Base-by-base conservation (phyloP, 23 tunicate genomes). In the Halocynthia roretzi region DNA sequence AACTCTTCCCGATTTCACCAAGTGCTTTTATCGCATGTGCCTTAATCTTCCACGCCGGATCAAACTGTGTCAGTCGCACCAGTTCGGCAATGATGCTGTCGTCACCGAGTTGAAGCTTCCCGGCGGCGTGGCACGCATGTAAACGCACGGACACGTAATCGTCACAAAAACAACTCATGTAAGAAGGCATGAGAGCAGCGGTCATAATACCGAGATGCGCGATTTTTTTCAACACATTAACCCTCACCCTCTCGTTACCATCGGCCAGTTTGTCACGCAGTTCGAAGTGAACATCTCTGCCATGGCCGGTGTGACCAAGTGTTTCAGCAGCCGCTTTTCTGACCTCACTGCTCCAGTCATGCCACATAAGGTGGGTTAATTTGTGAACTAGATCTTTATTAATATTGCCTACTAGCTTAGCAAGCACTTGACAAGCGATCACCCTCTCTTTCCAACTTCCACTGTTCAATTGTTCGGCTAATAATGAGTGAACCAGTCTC, bases 171-270 rank as follows among this genome's bases (percentile, higher is more conserved):
- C 98, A 92, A 18, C 81, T 78, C 20, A 92, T 68, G 67, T 72
- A 92, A 19, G 84, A 84, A 44, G 92, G 85, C 70, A 86, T 84
- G 49, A 92, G 80, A 62, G 83, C 78, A 53, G 98, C 98, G 50
- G 98, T 92, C 98, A 92, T 92, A 73, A 92, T 92, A 17, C 98
- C 93, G 17, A 92, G 85, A 62, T 92, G 98, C 18, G 87, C 87
- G 20, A 92, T 80, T 67, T 86, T 92, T 19, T 81, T 71, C 61
- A 92, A 71, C 6, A 80, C 98, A 62, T 92, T 90, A 49, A 80
- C 84, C 21, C 88, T 52, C 60, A 83, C 87, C 52, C 87, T 57
- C 53, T 92, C 98, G 80, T 83, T 92, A 14, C 98, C 98, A 8
- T 78, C 71, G 7, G 77, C 70, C 5, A 92, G 72, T 64, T 92